Evolutionary conservation across 2,113 vertebrate genomes (phyloP), one percentile per base, ranked within the genome.

Genomic region (Macaca nemestrina): DNA sequence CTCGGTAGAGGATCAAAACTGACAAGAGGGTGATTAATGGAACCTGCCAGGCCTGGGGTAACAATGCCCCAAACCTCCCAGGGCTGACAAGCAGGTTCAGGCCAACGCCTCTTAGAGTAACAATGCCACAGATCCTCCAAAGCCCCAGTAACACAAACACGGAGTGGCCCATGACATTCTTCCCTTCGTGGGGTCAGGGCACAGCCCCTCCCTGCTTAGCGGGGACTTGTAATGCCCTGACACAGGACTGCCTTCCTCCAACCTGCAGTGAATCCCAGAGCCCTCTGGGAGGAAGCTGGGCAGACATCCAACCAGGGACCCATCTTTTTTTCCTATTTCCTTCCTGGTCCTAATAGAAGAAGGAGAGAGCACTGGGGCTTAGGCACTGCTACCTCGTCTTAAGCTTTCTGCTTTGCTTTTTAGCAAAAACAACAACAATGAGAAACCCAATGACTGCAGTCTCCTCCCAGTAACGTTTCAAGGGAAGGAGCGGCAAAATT

Each of bases 1-100:
- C 86, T 96, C 97, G 38, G 59, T 50, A 35, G 83, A 97, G n/a
- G 94, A 97, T 98, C 97, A 97, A 95, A 94, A 95, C 89, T 97
- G 98, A 98, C 98, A 93, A 80, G 17, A 95, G 97, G 98, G 94
- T 98, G 98, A 98, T 98, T 97, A 98, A 98, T 98, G 1, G 6
- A 72, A 93, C 90, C 98, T 98, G 98, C 98, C 98, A 97, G 55
- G 90, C 97, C 97, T 57, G 11, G 81, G 59, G 64, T 92, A 95
- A 79, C 22, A 55, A 76, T 96, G 61, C 97, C 96, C 92, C 76
- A 57, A 43, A 50, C 93, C 82, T 80, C 93, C 82, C 18, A 0
- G 82, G 96, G 97, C 97, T 95, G 94, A 90, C 5, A 16, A 97
- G 97, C 98, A 97, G 97, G 99, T 98, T 98, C 12, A 52, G 83